Conservation (phyloP, 64 coral and sea anemone species). For the Porites australiensis region DNA sequence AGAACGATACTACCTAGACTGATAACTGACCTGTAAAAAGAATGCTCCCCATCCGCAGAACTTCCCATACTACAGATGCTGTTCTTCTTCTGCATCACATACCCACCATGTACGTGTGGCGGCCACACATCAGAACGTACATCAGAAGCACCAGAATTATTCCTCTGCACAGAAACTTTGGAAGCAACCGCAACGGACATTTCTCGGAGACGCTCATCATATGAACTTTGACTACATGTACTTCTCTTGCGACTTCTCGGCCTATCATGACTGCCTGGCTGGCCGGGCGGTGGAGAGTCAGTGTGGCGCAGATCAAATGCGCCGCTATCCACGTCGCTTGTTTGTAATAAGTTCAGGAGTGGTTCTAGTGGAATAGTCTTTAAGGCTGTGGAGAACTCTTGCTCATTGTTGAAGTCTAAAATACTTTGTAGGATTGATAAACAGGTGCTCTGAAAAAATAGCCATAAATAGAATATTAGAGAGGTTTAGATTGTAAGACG, state of each 20-base stretch:
- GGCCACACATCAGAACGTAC: constrained; percentile 38
- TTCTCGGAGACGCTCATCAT: constrained; percentile 78
- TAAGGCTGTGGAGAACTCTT: constrained; percentile 90
- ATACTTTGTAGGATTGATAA: constrained; percentile 94
- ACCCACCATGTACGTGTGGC: neutral
- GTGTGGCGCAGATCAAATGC: constrained; percentile 81
- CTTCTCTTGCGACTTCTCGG: constrained; percentile 70
- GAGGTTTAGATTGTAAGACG: no score
- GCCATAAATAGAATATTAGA: neutral
- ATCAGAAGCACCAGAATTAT: constrained; percentile 88
- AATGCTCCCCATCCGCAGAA: constrained; percentile 78
- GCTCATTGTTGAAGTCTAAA: constrained; percentile 93
- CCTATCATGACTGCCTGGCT: constrained; percentile 7
- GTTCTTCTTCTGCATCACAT: constrained; percentile 65
- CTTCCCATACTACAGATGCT: constrained; percentile 93
- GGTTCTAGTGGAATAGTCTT: constrained; percentile 88
- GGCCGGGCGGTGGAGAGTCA: constrained; percentile 75
- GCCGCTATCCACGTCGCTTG: constrained; percentile 86
- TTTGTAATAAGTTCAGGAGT: constrained; percentile 82
- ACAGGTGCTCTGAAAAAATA: constrained; percentile 82
- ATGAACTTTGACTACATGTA: constrained; percentile 81
- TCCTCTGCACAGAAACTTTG: constrained; percentile 69
- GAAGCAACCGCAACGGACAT: constrained; percentile 54
- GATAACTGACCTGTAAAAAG: constrained; percentile 57
- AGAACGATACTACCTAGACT: neutral